Base-by-base conservation (phyloP, 2,888 invertebrate species). In the Eristalis pertinax region DNA sequence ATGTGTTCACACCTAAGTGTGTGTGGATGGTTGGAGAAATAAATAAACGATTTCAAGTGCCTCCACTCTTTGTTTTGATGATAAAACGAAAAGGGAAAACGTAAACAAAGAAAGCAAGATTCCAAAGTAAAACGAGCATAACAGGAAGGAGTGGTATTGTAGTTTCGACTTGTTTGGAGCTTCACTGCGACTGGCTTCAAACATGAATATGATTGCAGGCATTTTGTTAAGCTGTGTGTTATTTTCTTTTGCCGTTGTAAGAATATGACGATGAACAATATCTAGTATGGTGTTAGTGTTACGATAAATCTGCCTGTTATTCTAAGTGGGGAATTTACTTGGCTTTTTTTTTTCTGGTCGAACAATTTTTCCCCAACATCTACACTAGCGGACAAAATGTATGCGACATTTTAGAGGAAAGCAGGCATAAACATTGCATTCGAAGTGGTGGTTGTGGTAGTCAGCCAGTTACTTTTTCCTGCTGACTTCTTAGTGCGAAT, bases 31-130 rank as follows among this genome's bases (percentile, higher is more conserved):
- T 50, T 50, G n/a, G 19, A 50, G 50, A 2, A 65, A 50, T 13
- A 73, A 70, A 70, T 76, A 84, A 84, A 58, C 80, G 73, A 76
- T 72, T 24, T 75, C 56, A 80, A 84, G 74, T 72, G 43, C 22
- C 35, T 22, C 32, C 43, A 62, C n/a, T 32, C 63, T 35, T 58
- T 68, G 26, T 35, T 56, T 13, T 43, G 7, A 50, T 26, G 63
- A 74, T 60, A 63, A 69, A 67, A 60, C 26, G 2, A 19, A 43
- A 41, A 43, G 60, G 22, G 32, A 58, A 32, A 43, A 67, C 24
- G 24, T 63, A 69, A 38, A 35, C 50, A 58, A 69, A 41, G 35
- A 74, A 83, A 56, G 63, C 0, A 74, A 72, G 62, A 38, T 11
- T 15, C 50, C 19, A 24, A 74, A 75, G 29, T 43, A 67, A 69